phyloP scores from a whole-genome alignment of 53 echinoderm and acorn worm species.

The Echinometra lucunter region DNA sequence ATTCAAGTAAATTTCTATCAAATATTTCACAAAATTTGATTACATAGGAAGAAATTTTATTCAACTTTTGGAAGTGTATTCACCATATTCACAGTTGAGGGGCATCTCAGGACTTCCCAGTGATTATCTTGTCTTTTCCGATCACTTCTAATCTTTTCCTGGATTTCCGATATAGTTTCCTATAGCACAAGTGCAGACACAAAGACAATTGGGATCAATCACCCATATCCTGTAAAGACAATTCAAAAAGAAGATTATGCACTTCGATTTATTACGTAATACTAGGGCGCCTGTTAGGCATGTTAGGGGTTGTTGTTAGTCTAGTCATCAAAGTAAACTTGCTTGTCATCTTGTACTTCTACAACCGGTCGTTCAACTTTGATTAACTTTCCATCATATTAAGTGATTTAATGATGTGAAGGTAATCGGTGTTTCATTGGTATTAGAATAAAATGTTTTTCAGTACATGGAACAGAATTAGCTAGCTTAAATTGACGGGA shows the following conservation, averaged over 20 bases:
- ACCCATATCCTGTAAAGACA: neutral
- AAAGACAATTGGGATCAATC: neutral
- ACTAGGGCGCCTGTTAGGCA: slow-evolving; percentile 13
- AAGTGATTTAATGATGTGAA: neutral
- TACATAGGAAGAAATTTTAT: too few relatives aligned
- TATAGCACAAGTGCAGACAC: neutral
- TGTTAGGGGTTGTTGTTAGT: neutral
- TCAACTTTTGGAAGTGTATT: too few relatives aligned
- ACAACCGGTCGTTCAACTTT: neutral
- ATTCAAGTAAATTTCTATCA: too few relatives aligned
- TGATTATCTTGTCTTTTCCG: neutral
- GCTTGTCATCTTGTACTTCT: neutral
- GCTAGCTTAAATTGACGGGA: neutral
- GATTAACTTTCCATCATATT: neutral
- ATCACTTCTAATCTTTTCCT: neutral
- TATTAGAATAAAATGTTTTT: neutral
- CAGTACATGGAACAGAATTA: neutral
- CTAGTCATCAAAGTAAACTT: neutral
- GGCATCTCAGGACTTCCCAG: neutral
- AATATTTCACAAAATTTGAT: too few relatives aligned
- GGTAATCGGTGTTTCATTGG: neutral
- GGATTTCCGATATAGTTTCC: slow-evolving; percentile 16
- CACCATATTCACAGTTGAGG: too few relatives aligned
- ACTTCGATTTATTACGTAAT: neutral
- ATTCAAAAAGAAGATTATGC: neutral